phyloP scores from a whole-genome alignment of 2,797 vertebrate species.

The Bradypodion pumilum region DNA sequence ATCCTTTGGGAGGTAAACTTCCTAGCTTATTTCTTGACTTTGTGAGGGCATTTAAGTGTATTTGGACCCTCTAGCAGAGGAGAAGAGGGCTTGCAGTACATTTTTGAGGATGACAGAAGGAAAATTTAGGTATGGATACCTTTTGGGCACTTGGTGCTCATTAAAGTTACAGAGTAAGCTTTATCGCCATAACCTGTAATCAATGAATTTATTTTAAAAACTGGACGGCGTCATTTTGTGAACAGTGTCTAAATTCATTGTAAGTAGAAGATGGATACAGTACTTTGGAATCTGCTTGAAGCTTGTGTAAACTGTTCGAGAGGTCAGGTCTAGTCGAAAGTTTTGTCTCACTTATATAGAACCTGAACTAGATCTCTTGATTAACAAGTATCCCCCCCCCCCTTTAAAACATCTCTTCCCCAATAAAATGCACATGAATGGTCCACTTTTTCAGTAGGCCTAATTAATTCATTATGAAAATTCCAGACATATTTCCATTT shows the following conservation, averaged over 20 bases:
- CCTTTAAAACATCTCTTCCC: not conserved
- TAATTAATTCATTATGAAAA: slow-evolving; percentile 29
- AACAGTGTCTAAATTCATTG: not conserved
- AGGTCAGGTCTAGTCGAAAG: slow-evolving; percentile 40
- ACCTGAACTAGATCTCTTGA: not conserved
- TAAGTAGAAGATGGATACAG: not conserved
- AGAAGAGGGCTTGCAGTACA: too few species aligned
- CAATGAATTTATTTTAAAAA: not conserved
- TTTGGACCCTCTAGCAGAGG: slow-evolving; percentile 13
- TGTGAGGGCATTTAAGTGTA: slow-evolving; percentile 57
- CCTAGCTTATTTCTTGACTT: slow-evolving; percentile 61
- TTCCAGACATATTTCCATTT: slow-evolving; percentile 50
- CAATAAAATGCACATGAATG: slow-evolving; percentile 34
- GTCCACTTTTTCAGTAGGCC: slow-evolving; percentile 52
- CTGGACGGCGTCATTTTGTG: not conserved
- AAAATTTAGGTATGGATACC: not conserved
- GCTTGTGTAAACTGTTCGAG: slow-evolving; percentile 24
- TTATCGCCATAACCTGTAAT: not conserved
- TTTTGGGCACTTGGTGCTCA: slow-evolving; percentile 17
- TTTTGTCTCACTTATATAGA: slow-evolving; percentile 36
- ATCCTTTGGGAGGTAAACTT: slow-evolving; percentile 61
- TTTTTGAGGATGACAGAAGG: not conserved
- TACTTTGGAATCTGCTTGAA: slow-evolving; percentile 9
- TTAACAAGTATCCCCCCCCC: not conserved
- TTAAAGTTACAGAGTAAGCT: not conserved